Conservation (phyloP, 2,888 invertebrate species). For the Drosophila rellima region DNA sequence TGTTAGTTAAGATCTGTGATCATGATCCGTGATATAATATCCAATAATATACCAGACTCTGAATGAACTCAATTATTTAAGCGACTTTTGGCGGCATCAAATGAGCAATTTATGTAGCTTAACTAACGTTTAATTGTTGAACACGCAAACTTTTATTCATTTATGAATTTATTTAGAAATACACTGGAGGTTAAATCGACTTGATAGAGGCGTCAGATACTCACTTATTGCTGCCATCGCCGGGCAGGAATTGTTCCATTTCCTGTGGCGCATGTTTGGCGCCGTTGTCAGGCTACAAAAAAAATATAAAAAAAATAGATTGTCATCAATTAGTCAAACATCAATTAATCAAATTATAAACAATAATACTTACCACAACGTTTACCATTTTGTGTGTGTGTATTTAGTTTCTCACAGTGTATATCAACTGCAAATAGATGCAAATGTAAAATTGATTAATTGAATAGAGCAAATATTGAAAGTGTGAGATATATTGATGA, state of each 20-base stretch:
- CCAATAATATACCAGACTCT: constrained; percentile 9
- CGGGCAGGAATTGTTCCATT: constrained; percentile 92
- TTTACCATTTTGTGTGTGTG: constrained; percentile 80
- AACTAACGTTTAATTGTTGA: constrained; percentile 60
- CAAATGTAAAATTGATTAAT: constrained; percentile 13
- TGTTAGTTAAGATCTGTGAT: constrained; percentile 24
- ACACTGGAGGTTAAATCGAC: constrained; percentile 4
- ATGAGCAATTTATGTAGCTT: constrained; percentile 33
- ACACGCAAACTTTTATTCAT: constrained; percentile 42
- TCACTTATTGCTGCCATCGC: constrained; percentile 87
- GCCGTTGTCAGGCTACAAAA: constrained; percentile 76
- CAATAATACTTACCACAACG: constrained; percentile 76
- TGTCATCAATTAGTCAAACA: constrained; percentile 20
- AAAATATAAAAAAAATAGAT: constrained; percentile 7
- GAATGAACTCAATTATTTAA: constrained; percentile 13
- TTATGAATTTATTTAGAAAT: constrained; percentile 29
- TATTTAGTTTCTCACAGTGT: constrained; percentile 29
- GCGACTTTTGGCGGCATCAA: constrained; percentile 37
- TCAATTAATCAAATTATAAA: constrained; percentile 6
- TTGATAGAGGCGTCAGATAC: constrained; percentile 44
- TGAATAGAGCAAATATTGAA: constrained; percentile 14
- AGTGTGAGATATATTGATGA: neutral
- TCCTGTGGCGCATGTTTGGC: constrained; percentile 88
- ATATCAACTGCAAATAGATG: constrained; percentile 34
- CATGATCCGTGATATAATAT: constrained; percentile 10